These are phyloP conservation scores for Drepana falcataria DNA, from an alignment of 2,888 invertebrate genomes.

Conservation along the genomic window DNA sequence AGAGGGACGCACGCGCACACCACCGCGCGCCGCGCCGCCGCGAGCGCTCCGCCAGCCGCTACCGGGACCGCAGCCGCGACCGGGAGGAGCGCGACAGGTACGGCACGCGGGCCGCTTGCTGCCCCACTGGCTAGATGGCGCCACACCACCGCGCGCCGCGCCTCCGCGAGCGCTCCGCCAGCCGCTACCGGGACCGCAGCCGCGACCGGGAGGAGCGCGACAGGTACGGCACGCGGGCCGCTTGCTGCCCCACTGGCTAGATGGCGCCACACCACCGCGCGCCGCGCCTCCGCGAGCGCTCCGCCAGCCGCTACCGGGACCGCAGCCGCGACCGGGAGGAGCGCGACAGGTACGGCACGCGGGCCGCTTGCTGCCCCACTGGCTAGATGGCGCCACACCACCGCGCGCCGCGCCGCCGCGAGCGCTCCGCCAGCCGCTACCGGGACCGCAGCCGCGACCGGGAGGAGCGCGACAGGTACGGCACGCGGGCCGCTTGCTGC, in stretches of 20 bases:
- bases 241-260: too few species aligned
- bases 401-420: constrained; percentile 61
- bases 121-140: too few species aligned
- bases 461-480: constrained; percentile 66
- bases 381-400: constrained; percentile 31
- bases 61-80: constrained; percentile 65
- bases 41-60: constrained; percentile 60
- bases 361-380: too few species aligned
- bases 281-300: constrained; percentile 62
- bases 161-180: constrained; percentile 61
- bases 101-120: not conserved
- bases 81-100: constrained; percentile 69
- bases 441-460: constrained; percentile 64
- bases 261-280: constrained; percentile 48
- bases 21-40: constrained; percentile 64
- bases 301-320: constrained; percentile 62
- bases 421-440: constrained; percentile 61
- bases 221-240: constrained; percentile 33
- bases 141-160: constrained; percentile 60
- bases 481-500: not conserved
- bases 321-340: constrained; percentile 67
- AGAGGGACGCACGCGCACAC: constrained; percentile 50
- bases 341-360: constrained; percentile 50
- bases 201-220: constrained; percentile 69
- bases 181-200: constrained; percentile 61